These are phyloP conservation scores for Phaethornis superciliosus DNA, from an alignment of 2,113 vertebrate genomes.

Conservation along the genomic window DNA sequence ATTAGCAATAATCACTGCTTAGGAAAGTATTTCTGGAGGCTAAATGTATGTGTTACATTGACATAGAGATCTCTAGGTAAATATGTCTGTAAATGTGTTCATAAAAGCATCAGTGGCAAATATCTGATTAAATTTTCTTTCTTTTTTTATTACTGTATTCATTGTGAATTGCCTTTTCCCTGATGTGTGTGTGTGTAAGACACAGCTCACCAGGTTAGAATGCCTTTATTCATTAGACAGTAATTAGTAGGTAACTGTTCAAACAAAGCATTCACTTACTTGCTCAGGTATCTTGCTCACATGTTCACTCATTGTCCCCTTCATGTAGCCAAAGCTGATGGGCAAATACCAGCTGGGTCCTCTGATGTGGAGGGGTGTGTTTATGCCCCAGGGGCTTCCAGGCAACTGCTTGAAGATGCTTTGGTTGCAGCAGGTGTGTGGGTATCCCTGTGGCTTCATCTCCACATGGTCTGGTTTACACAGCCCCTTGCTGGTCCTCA, in stretches of 20 bases:
- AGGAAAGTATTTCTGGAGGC: not conserved
- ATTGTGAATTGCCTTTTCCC: not conserved
- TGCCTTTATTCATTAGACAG: not conserved
- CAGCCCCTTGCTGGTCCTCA: not conserved
- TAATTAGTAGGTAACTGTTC: not conserved
- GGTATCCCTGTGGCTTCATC: rapidly evolving
- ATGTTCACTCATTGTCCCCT: rapidly evolving
- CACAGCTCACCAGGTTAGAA: not conserved
- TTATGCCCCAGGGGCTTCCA: not conserved
- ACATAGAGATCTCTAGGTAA: not conserved
- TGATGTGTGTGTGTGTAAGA: too few species aligned
- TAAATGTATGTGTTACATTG: not conserved
- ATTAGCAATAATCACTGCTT: not conserved
- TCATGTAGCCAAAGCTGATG: not conserved
- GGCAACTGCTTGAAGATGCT: not conserved
- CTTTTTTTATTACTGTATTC: not conserved
- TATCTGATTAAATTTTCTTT: not conserved
- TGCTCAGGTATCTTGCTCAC: rapidly evolving
- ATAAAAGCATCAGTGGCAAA: not conserved
- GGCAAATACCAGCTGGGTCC: not conserved
- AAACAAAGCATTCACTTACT: not conserved
- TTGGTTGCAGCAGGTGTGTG: not conserved
- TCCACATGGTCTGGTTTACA: rapidly evolving
- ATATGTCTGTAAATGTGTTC: not conserved
- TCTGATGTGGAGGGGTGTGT: not conserved